Evolutionary conservation across 2,888 invertebrate genomes (phyloP).

Genomic region (Melanophora roralis): DNA sequence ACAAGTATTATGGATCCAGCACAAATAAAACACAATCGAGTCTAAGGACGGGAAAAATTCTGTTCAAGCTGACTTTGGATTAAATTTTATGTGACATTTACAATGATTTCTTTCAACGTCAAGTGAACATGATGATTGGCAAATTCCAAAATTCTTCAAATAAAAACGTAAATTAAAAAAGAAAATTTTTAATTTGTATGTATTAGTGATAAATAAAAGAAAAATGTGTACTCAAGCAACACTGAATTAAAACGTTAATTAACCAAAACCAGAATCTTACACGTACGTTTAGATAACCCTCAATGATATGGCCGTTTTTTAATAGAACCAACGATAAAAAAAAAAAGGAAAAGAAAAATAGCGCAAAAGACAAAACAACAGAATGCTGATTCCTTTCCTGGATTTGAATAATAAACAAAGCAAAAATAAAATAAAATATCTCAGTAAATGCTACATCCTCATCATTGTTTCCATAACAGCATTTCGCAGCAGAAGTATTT

Average conservation of each 20-base stretch:
- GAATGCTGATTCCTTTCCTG: slow-evolving; percentile 12
- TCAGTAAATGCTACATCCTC: slow-evolving; percentile 19
- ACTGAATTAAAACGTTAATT: slow-evolving; percentile 59
- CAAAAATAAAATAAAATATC: too few species aligned
- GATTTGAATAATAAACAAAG: not conserved
- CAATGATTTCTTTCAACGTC: slow-evolving; percentile 50
- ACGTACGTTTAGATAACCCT: slow-evolving; percentile 47
- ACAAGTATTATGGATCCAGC: not conserved
- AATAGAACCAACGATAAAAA: slow-evolving; percentile 3
- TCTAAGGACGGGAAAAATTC: not conserved
- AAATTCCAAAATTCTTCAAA: slow-evolving; percentile 47
- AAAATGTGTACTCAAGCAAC: not conserved
- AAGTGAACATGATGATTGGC: slow-evolving; percentile 56
- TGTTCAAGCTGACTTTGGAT: not conserved
- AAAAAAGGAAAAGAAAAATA: not conserved
- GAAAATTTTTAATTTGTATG: too few species aligned
- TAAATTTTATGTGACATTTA: slow-evolving; percentile 56
- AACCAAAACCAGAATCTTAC: slow-evolving; percentile 55
- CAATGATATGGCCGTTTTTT: slow-evolving; percentile 44
- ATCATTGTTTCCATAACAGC: not conserved
- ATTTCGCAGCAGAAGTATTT: slow-evolving; percentile 6
- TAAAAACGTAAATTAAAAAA: not conserved
- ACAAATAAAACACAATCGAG: not conserved
- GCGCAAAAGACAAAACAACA: slow-evolving; percentile 7
- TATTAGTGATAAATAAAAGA: too few species aligned